These are phyloP conservation scores for Pogoniulus pusillus DNA, from an alignment of 2,797 vertebrate genomes.

Conservation along the genomic window DNA sequence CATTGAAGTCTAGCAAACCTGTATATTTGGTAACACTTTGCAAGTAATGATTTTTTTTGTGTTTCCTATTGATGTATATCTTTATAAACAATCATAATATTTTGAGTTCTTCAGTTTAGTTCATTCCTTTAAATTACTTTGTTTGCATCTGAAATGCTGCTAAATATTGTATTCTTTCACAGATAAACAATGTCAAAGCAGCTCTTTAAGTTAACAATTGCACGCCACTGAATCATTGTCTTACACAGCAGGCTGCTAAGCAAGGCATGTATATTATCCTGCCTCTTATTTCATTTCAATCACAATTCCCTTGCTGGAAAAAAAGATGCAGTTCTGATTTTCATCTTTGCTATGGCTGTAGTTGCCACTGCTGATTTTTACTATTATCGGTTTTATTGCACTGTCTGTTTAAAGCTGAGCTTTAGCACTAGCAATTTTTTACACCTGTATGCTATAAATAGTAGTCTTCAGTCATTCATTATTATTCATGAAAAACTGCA, in stretches of 20 bases:
- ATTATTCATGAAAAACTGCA: slow-evolving; percentile 24
- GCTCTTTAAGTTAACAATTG: not conserved
- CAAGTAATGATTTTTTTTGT: not conserved
- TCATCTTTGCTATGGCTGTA: not conserved
- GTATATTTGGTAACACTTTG: not conserved
- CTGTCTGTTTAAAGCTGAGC: not conserved
- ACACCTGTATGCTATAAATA: slow-evolving; percentile 25
- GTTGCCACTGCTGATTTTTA: not conserved
- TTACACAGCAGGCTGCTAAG: not conserved
- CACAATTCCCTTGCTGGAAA: slow-evolving; percentile 21
- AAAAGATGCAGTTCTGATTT: not conserved
- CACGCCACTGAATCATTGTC: not conserved
- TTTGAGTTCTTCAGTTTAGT: slow-evolving; percentile 7
- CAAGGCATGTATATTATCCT: not conserved
- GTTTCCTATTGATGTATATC: not conserved
- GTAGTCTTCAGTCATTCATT: not conserved
- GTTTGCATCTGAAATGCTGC: not conserved
- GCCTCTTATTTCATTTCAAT: not conserved
- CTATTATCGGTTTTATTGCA: not conserved
- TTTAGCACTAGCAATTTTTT: slow-evolving; percentile 20
- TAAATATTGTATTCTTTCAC: not conserved
- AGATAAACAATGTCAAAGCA: slow-evolving; percentile 11
- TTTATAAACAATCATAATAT: not conserved
- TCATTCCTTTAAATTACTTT: not conserved
- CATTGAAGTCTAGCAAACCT: not conserved